Percentiles rank a stretch among this genome's conserved stretches.
Evolutionary conservation across 2,888 invertebrate genomes (phyloP).

Genomic region (Macrosiphum euphorbiae): DNA sequence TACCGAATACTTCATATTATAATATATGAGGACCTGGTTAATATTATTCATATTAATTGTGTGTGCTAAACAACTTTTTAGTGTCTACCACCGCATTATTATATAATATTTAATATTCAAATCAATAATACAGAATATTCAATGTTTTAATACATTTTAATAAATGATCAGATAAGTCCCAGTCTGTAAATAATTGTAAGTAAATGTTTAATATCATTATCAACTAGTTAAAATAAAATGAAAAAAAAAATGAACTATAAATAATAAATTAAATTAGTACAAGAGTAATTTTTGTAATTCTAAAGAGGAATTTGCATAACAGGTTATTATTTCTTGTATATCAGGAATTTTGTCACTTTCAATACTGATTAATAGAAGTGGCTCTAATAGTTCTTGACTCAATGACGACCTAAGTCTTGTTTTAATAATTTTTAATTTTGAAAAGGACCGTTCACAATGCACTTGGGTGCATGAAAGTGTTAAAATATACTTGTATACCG

Average conservation of each 20-base stretch:
- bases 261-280: conserved; percentile 18
- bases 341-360: conserved; percentile 27
- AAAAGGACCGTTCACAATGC: conserved; percentile 25
- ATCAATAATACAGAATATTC: no score
- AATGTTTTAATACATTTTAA: no score
- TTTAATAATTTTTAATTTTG: conserved; percentile 21
- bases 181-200: no score
- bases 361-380: background rate
- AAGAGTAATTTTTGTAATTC: conserved; percentile 23
- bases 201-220: conserved; percentile 9
- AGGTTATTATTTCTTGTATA: conserved; percentile 3
- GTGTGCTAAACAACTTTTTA: no score
- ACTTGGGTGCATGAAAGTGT: conserved; percentile 8
- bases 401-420: conserved; percentile 3
- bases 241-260: conserved; percentile 6
- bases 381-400: conserved; percentile 22
- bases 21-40: no score
- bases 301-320: background rate
- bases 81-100: no score
- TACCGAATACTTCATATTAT: no score
- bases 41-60: no score
- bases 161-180: no score
- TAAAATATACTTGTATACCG: conserved; percentile 20
- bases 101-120: no score
- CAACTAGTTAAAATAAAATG: conserved; percentile 25